Percentiles rank a stretch among this genome's conserved stretches.
phyloP scores from a whole-genome alignment of 2,797 vertebrate genomes.

The Pipistrellus pygmaeus region DNA sequence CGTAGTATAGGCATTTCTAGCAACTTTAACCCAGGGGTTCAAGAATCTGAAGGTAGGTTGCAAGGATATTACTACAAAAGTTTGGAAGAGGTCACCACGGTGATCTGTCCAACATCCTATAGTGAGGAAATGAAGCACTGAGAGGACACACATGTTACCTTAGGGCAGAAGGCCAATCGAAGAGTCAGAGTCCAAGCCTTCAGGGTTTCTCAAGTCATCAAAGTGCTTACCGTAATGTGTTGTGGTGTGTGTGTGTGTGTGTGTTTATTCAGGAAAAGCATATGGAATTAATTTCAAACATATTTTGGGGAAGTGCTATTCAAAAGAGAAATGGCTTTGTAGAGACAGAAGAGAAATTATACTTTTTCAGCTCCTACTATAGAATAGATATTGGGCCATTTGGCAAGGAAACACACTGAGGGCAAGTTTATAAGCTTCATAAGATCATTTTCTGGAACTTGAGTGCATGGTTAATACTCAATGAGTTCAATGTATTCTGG shows the following conservation, averaged over 20 bases:
- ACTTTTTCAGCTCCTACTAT: not conserved
- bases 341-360: not conserved
- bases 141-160: not conserved
- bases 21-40: not conserved
- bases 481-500: not conserved
- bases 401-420: not conserved
- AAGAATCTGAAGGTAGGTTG: conserved; percentile 15
- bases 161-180: not conserved
- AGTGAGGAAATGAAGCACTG: not conserved
- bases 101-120: not conserved
- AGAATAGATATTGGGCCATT: not conserved
- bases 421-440: not conserved
- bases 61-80: not conserved
- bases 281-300: conserved; percentile 29
- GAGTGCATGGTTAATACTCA: not conserved
- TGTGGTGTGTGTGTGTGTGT: too few species aligned
- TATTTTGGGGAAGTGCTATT: conserved; percentile 32
- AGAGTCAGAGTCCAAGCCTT: not conserved
- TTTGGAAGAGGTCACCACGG: not conserved
- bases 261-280: not conserved
- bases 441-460: not conserved
- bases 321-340: conserved; percentile 77
- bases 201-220: not conserved
- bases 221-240: not conserved
- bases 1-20: not conserved